Conservation (phyloP, 2,888 invertebrate genomes). For the Bombyx huttoni region DNA sequence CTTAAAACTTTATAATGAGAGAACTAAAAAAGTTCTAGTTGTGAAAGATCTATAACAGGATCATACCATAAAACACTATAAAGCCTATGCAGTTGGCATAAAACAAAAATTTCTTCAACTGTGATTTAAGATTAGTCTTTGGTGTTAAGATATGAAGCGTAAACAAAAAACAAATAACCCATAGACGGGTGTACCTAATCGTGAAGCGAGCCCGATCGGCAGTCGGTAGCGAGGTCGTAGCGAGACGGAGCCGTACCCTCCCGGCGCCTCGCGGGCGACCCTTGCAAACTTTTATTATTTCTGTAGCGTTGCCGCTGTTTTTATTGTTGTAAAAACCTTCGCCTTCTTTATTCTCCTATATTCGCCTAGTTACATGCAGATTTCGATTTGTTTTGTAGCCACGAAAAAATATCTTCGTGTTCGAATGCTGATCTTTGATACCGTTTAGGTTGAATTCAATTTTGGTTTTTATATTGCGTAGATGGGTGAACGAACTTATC, state of each 20-base stretch:
- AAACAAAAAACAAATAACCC: constrained; percentile 35
- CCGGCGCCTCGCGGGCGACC: constrained; percentile 43
- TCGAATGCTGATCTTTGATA: neutral
- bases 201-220: constrained; percentile 34
- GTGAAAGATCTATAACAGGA: no score
- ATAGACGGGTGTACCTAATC: constrained; percentile 31
- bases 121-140: neutral
- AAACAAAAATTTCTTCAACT: neutral
- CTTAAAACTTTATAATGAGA: no score
- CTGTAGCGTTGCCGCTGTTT: constrained; percentile 47
- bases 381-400: neutral
- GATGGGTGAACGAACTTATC: neutral
- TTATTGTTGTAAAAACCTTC: constrained; percentile 44
- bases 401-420: neutral
- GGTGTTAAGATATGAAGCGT: constrained; percentile 12
- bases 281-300: constrained; percentile 60
- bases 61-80: no score
- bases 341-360: constrained; percentile 26
- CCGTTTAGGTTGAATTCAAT: neutral
- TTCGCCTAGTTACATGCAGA: constrained; percentile 16
- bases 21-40: no score
- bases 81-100: neutral
- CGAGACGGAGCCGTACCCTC: constrained; percentile 17
- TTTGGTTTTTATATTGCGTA: neutral
- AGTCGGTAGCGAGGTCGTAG: constrained; percentile 23